Conservation (phyloP, 2,888 invertebrate species). For the Acanthosoma haemorrhoidale region DNA sequence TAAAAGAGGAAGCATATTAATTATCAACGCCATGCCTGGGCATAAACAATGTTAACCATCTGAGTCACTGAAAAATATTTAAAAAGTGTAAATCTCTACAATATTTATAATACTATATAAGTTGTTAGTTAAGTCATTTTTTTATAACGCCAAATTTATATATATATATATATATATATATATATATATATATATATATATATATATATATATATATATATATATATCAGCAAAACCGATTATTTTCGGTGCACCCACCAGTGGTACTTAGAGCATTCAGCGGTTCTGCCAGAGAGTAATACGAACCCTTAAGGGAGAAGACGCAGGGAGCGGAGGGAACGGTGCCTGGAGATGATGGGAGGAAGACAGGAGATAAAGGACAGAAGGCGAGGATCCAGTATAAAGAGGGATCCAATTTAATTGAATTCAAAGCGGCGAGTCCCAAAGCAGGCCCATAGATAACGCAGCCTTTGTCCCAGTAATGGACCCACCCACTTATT, state of each 20-base stretch:
- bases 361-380: neutral
- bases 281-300: neutral
- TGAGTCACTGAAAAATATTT: too few species aligned
- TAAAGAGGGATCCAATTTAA: neutral
- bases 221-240: too few species aligned
- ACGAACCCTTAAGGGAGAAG: neutral
- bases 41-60: too few species aligned
- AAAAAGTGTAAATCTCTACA: too few species aligned
- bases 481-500: neutral
- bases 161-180: constrained; percentile 9
- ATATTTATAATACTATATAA: too few species aligned
- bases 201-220: neutral
- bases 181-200: constrained; percentile 9
- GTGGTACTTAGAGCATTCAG: neutral
- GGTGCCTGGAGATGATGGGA: neutral
- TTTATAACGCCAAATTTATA: neutral
- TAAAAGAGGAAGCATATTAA: too few species aligned
- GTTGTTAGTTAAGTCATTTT: neutral
- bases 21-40: too few species aligned
- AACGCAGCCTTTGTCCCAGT: neutral
- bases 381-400: neutral
- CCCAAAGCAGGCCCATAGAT: neutral
- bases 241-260: too few species aligned
- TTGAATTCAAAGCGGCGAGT: neutral
- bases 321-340: too few species aligned